Evolutionary conservation across 2,113 vertebrate species (phyloP), one percentile per base, ranked within the genome.

Genomic region (Fulmarus glacialis): DNA sequence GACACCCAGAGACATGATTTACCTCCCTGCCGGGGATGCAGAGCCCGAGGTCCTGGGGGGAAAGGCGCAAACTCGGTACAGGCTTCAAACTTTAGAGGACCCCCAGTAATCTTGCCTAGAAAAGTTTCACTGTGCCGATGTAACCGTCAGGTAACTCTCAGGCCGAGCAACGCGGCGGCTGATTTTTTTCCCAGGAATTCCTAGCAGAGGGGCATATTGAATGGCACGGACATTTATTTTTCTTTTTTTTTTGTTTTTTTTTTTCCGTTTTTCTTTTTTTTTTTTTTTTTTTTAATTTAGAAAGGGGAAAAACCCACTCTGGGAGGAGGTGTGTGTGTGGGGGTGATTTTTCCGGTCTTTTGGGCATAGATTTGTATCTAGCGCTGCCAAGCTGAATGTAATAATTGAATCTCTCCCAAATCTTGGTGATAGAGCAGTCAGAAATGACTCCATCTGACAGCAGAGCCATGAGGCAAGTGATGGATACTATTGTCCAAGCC

Each of bases 401-500:
- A 98, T 99, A 98, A 99, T 98, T 98, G 98, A 99, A 98, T 98
- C 97, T 98, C 97, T 98, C 98, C 98, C 98, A 98, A 98, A 99
- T 99, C 98, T 97, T 97, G 97, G 98, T 98, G 98, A 99, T 98
- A 98, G 97, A 98, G 97, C 97, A 97, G 97, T 98, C 98, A 98
- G 98, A 98, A 98, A 98, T 98, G 97, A 98, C 98, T 98, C 95
- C 96, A 88, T 98, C 95, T 98, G 99, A 99, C 98, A 98, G 98
- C 91, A 96, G 97, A 98, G 98, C 98, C 98, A 98, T 98, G 98
- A 99, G 98, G 98, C 98, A 98, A 99, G 98, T 98, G 99, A 99
- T 98, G 98, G 99, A 99, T 98, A 98, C 98, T 98, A 99, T 99
- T 99, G 99, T 99, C 98, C 98, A 97, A 98, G 98, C 64, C 90